Conservation (phyloP, 2,113 vertebrate species). For the Natator depressus region DNA sequence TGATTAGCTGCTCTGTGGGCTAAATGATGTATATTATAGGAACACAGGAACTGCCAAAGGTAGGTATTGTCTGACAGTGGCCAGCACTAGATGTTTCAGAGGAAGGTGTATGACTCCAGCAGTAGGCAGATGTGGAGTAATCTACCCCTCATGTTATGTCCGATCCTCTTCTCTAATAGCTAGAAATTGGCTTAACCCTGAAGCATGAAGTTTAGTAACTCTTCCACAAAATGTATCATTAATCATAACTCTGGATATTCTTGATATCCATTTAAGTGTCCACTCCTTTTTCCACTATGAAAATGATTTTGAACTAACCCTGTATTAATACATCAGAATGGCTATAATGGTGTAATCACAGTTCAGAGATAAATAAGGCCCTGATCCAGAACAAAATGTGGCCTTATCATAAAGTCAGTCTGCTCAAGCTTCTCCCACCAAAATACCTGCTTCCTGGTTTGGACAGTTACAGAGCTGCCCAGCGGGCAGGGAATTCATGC, state of each 20-base stretch:
- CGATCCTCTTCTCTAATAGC: not conserved
- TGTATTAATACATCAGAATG: not conserved
- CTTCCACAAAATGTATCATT: not conserved
- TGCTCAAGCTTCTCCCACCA: not conserved
- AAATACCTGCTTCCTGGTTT: not conserved
- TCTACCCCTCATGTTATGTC: not conserved
- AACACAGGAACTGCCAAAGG: not conserved
- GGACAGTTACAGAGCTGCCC: not conserved
- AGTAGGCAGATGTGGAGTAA: not conserved
- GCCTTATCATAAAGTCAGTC: not conserved
- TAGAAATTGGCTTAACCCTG: not conserved
- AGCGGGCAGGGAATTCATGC: not conserved
- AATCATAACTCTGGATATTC: not conserved
- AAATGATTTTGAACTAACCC: conserved; percentile 16
- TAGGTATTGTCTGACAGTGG: not conserved
- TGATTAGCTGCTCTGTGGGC: not conserved
- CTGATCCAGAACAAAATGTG: not conserved
- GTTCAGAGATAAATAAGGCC: not conserved
- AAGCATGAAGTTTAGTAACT: not conserved
- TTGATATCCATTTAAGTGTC: not conserved
- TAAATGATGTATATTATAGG: not conserved
- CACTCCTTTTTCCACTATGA: not conserved
- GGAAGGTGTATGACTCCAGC: not conserved
- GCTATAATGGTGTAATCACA: not conserved
- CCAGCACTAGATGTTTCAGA: not conserved